A percentile compares a stretch with the other conserved stretches of the same genome.
phyloP scores from a whole-genome alignment of 2,888 invertebrate genomes.

The Ennomos fuscantarius region DNA sequence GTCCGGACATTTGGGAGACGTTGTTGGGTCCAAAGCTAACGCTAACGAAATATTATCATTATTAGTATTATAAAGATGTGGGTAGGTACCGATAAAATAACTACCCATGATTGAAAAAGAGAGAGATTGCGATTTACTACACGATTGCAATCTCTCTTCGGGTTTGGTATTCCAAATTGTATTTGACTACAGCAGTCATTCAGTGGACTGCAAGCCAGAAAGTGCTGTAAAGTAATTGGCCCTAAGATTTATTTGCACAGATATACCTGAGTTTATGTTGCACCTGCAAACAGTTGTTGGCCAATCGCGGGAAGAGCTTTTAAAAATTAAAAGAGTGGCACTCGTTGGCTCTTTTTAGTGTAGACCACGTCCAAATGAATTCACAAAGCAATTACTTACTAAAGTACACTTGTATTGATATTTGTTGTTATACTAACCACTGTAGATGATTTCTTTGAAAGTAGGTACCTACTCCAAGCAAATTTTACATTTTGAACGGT shows the following conservation, averaged over 20 bases:
- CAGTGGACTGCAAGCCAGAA: constrained; percentile 33
- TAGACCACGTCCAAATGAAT: constrained; percentile 46
- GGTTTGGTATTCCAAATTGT: constrained; percentile 29
- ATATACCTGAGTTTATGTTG: constrained; percentile 54
- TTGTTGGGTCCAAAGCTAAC: no score
- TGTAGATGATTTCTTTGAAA: constrained; percentile 55
- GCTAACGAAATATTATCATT: no score
- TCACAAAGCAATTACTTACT: constrained; percentile 64
- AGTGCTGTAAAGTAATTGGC: constrained; percentile 46
- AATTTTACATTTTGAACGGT: constrained; percentile 40
- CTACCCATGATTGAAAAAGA: no score
- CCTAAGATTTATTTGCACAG: constrained; percentile 50
- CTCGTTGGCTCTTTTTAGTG: constrained; percentile 56
- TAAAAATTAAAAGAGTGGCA: constrained; percentile 69
- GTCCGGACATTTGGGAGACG: no score
- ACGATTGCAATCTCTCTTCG: constrained; percentile 29
- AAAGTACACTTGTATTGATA: constrained; percentile 49
- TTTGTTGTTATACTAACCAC: constrained; percentile 36
- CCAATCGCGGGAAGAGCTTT: constrained; percentile 70
- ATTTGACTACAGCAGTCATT: constrained; percentile 41
- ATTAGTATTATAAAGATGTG: no score
- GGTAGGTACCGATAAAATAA: no score
- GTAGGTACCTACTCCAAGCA: constrained; percentile 39
- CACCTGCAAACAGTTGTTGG: constrained; percentile 50
- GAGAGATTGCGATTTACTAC: constrained; percentile 17